Base-by-base conservation (phyloP, 2,888 invertebrate species). In the Diarsia mendica region DNA sequence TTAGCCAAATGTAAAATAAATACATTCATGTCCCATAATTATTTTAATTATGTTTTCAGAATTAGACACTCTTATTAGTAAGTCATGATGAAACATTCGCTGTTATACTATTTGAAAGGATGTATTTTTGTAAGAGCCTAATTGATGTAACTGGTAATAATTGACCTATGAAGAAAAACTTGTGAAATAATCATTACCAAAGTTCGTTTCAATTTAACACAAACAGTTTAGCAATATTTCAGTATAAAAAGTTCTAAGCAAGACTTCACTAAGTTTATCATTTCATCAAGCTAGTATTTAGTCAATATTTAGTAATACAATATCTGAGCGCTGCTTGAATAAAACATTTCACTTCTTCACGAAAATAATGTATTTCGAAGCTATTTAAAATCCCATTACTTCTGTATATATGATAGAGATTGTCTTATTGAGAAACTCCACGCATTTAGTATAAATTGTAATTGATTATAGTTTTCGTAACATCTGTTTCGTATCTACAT, bases 391-490 rank as follows among this genome's bases (percentile, higher is more conserved):
- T 44, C n/a, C 39, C 66, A 72, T 83, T 73, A 60, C 63, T n/a
- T 69, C 49, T 23, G 77, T 53, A 58, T 76, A 8, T 51, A 49
- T 49, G 49, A 55, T 44, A 61, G 9, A 67, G 5, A 18, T 8
- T 55, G 48, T 51, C 53, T 67, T 60, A 67, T 83, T 81, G 46
- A 53, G 79, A 67, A 83, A 83, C 69, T 60, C 33, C 46, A 39
- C 60, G 46, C 61, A 8, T 72, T 61, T 33, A 64, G 15, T 53
- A 66, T 75, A 67, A 67, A 67, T 58, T 67, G 63, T 67, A 79
- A 75, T 81, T 67, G 76, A 81, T 67, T 81, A 67, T 46, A 13
- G 49, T 58, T 79, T 83, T 63, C 55, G 67, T n/a, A 75, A 84
- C 23, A 69, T 67, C 66, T 70, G 70, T 69, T 70, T 81, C 75